Conservation (phyloP, 2,797 vertebrate species). For the Schizopygopsis pylzovi region DNA sequence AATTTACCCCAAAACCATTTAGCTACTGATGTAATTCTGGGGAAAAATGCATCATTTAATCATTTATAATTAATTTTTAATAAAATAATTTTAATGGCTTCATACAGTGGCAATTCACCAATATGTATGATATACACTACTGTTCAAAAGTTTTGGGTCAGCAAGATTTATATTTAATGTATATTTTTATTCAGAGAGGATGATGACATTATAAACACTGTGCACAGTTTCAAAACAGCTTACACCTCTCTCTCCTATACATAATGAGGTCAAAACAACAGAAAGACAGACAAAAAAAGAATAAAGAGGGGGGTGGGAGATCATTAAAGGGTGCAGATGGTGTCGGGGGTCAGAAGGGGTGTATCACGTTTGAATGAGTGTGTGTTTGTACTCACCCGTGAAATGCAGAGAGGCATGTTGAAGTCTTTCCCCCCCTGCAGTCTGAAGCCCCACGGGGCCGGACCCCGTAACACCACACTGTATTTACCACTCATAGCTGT, state of each 20-base stretch:
- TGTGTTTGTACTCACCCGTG: conserved; percentile 83
- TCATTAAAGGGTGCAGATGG: conserved; percentile 32
- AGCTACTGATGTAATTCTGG: neutral
- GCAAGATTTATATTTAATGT: neutral
- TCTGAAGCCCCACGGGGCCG: conserved; percentile 97
- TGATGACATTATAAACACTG: neutral
- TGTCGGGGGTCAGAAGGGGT: conserved; percentile 11
- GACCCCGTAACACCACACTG: conserved; percentile 87
- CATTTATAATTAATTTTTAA: too few relatives aligned
- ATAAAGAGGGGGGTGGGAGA: neutral
- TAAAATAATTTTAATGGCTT: neutral
- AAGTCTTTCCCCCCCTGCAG: conserved; percentile 99
- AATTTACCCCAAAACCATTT: neutral
- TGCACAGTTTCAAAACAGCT: conserved; percentile 2
- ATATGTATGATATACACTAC: neutral
- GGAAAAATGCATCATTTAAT: neutral
- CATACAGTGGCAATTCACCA: neutral
- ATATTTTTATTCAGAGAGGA: neutral
- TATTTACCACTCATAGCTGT: conserved; percentile 88
- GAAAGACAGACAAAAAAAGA: conserved; percentile 5
- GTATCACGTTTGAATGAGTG: conserved; percentile 18
- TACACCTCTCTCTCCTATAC: neutral
- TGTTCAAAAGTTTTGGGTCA: neutral
- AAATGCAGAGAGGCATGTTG: conserved; percentile 95
- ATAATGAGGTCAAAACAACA: conserved; percentile 9